These are phyloP conservation scores for Rhogogaster chlorosoma DNA, from an alignment of 2,888 invertebrate genomes.

Conservation along the genomic window DNA sequence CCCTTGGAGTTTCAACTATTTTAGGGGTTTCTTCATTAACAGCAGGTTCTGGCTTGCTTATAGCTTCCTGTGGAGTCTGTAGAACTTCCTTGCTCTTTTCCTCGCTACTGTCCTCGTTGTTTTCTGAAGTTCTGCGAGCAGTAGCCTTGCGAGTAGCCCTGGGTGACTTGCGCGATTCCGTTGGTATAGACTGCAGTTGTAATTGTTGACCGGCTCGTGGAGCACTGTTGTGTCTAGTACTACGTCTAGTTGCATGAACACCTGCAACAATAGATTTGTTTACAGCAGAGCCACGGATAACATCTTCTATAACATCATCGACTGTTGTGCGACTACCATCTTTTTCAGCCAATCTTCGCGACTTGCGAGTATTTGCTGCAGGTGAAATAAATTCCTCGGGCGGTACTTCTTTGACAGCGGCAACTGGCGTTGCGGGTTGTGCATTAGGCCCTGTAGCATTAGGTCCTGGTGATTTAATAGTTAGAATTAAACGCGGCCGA, in stretches of 20 bases:
- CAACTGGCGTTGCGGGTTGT: slow-evolving; percentile 74
- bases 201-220: slow-evolving; percentile 69
- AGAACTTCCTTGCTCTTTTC: slow-evolving; percentile 77
- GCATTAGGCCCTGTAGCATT: slow-evolving; percentile 72
- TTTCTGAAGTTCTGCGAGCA: slow-evolving; percentile 84
- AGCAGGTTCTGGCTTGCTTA: slow-evolving; percentile 59
- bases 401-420: slow-evolving; percentile 79
- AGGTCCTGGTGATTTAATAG: slow-evolving; percentile 87
- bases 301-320: slow-evolving; percentile 95
- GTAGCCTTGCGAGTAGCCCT: slow-evolving; percentile 83
- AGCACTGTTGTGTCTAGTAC: slow-evolving; percentile 80
- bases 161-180: slow-evolving; percentile 81
- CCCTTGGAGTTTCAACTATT: slow-evolving; percentile 64
- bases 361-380: slow-evolving; percentile 87
- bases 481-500: slow-evolving; percentile 88
- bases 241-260: slow-evolving; percentile 79
- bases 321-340: slow-evolving; percentile 88
- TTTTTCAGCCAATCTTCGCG: slow-evolving; percentile 88
- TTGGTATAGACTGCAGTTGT: slow-evolving; percentile 52
- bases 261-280: slow-evolving; percentile 75
- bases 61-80: slow-evolving; percentile 54
- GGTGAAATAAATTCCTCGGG: slow-evolving; percentile 84
- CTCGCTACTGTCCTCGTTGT: slow-evolving; percentile 82
- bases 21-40: slow-evolving; percentile 61
- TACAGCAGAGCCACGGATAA: slow-evolving; percentile 84